These are phyloP conservation scores for Eriocheir sinensis DNA, from an alignment of 1,140 invertebrate species.

Conservation along the genomic window DNA sequence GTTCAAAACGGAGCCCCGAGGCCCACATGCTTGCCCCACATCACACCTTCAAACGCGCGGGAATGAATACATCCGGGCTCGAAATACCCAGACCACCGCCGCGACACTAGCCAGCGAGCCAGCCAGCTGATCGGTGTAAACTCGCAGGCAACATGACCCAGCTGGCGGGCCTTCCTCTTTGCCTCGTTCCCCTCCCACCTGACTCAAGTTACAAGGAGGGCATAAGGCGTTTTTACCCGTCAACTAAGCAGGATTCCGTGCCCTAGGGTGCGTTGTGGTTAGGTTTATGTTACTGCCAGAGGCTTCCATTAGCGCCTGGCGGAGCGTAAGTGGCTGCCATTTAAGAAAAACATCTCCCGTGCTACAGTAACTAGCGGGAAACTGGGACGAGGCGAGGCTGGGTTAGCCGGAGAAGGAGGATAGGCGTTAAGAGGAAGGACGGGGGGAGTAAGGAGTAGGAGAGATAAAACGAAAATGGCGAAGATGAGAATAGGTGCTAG, in stretches of 20 bases:
- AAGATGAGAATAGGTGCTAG: not conserved
- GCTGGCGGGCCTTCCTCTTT: constrained; percentile 46
- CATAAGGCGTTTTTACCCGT: constrained; percentile 54
- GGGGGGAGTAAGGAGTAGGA: not conserved
- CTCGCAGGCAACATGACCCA: constrained; percentile 57
- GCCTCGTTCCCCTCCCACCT: constrained; percentile 14
- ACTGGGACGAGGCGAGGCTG: not conserved
- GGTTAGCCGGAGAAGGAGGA: not conserved
- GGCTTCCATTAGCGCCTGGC: constrained; percentile 67
- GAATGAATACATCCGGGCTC: not conserved
- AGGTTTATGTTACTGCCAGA: constrained; percentile 58
- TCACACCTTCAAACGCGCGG: constrained; percentile 36
- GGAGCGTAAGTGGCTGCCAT: constrained; percentile 67
- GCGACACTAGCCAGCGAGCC: not conserved
- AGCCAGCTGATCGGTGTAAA: constrained; percentile 70
- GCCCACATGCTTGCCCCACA: not conserved
- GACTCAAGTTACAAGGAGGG: constrained; percentile 18
- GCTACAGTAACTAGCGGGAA: constrained; percentile 69
- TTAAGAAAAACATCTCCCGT: constrained; percentile 67
- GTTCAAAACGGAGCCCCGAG: not conserved
- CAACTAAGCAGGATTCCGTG: constrained; percentile 62
- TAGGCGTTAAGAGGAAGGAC: not conserved
- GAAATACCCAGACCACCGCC: not conserved
- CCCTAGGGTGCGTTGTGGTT: constrained; percentile 39
- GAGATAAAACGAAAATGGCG: not conserved